Evolutionary conservation across 1,140 invertebrate species (phyloP).

Genomic region (Drosophila guanche): DNA sequence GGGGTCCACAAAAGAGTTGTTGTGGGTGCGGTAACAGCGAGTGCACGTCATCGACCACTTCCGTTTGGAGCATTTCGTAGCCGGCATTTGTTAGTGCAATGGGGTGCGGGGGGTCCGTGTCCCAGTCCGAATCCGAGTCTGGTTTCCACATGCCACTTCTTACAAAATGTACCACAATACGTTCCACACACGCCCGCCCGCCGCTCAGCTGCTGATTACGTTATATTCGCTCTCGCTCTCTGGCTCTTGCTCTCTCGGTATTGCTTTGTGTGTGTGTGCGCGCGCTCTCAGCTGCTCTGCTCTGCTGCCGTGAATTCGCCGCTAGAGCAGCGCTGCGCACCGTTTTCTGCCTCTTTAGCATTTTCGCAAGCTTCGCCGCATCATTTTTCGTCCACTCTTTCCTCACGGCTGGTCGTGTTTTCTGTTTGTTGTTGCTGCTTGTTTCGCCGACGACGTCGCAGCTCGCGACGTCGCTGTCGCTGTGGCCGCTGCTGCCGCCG

Average conservation of each 20-base stretch:
- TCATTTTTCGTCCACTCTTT: constrained; percentile 57
- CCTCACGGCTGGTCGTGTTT: constrained; percentile 58
- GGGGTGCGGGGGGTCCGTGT: neutral
- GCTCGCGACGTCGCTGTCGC: neutral
- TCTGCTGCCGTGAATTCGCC: constrained; percentile 57
- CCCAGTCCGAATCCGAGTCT: constrained; percentile 36
- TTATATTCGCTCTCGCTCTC: constrained; percentile 1
- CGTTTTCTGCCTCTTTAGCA: constrained; percentile 3
- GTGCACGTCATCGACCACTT: constrained; percentile 47
- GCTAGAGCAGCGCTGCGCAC: constrained; percentile 7
- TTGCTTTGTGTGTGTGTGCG: no score
- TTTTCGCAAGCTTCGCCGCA: constrained; percentile 42
- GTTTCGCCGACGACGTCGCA: no score
- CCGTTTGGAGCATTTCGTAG: constrained; percentile 54
- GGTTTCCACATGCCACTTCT: constrained; percentile 63
- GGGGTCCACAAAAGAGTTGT: constrained; percentile 13
- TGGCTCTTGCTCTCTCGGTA: no score
- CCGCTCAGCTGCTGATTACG: constrained; percentile 1
- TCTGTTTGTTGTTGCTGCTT: constrained; percentile 60
- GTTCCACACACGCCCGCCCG: constrained; percentile 46
- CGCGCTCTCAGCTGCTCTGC: constrained; percentile 44
- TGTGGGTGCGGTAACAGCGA: constrained; percentile 60
- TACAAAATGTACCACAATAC: constrained; percentile 23
- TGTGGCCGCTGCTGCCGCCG: constrained; percentile 17
- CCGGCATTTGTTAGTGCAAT: constrained; percentile 43